A percentile compares a stretch with the other conserved stretches of the same genome.
These are phyloP conservation scores for Drosophila recens DNA, from an alignment of 2,888 invertebrate species.

Conservation along the genomic window DNA sequence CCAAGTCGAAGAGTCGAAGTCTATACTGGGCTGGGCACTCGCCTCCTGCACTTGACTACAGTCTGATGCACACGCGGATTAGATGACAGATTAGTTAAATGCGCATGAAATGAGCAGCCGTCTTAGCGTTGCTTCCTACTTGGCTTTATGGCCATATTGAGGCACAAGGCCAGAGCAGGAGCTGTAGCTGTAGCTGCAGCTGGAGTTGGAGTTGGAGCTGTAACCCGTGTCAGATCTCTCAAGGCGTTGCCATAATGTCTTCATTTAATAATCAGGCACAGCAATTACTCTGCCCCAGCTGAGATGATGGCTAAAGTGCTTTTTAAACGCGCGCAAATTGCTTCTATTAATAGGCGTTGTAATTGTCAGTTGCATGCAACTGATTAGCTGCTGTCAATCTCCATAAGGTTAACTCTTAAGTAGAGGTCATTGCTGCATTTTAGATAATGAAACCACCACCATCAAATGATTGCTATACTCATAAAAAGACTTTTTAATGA, in stretches of 20 bases:
- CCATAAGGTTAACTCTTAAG: slow-evolving; percentile 38
- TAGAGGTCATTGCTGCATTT: slow-evolving; percentile 13
- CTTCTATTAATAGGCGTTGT: slow-evolving; percentile 68
- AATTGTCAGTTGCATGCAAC: slow-evolving; percentile 71
- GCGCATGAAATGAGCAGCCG: slow-evolving; percentile 75
- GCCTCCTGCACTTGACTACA: slow-evolving; percentile 53
- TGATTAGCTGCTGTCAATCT: slow-evolving; percentile 60
- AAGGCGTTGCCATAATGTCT: slow-evolving; percentile 74
- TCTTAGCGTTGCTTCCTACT: slow-evolving; percentile 57
- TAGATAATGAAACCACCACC: neutral
- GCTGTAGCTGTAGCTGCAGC: neutral
- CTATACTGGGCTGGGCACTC: slow-evolving; percentile 25
- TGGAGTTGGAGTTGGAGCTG: neutral
- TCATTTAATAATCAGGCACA: slow-evolving; percentile 73
- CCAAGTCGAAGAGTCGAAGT: neutral
- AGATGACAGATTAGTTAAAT: slow-evolving; percentile 81
- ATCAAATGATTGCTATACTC: slow-evolving; percentile 14
- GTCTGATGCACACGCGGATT: slow-evolving; percentile 71
- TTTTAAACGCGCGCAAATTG: slow-evolving; percentile 58
- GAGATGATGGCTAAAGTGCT: slow-evolving; percentile 40
- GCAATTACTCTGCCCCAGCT: slow-evolving; percentile 45
- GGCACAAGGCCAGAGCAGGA: neutral
- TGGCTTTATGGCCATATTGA: slow-evolving; percentile 51
- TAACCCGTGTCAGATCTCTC: slow-evolving; percentile 5
- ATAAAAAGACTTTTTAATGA: slow-evolving; percentile 8